phyloP scores from a whole-genome alignment of 2,888 invertebrate genomes.

The Pseudococcus viburni region DNA sequence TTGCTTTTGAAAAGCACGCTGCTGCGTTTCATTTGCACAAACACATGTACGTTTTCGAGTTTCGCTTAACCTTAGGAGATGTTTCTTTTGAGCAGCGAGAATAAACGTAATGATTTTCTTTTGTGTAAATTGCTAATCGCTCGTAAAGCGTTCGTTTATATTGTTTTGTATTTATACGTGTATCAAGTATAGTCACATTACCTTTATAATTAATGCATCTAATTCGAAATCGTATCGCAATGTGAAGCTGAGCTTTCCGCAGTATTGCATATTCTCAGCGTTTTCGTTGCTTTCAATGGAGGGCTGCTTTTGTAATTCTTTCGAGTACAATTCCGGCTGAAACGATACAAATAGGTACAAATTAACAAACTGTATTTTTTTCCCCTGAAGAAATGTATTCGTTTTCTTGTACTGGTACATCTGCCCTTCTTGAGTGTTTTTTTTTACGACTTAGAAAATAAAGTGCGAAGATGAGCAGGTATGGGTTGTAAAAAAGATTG shows the following conservation, averaged over 20 bases:
- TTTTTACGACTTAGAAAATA: no score
- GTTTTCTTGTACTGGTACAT: not conserved
- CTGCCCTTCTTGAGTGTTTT: not conserved
- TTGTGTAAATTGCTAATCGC: not conserved
- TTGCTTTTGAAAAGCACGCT: no score
- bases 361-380: not conserved
- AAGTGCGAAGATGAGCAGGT: no score
- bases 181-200: constrained; percentile 71
- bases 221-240: constrained; percentile 86
- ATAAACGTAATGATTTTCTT: not conserved
- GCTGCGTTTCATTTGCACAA: no score
- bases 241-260: constrained; percentile 86
- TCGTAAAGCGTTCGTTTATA: not conserved
- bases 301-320: constrained; percentile 81
- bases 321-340: constrained; percentile 84
- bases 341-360: constrained; percentile 68
- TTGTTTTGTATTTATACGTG: not conserved
- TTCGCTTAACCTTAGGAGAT: not conserved
- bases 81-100: not conserved
- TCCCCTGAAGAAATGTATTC: not conserved
- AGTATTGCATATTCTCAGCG: constrained; percentile 79
- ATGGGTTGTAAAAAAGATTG: no score
- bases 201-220: constrained; percentile 85
- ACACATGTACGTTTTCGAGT: no score
- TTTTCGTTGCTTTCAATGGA: constrained; percentile 79